phyloP scores from a whole-genome alignment of 2,888 invertebrate genomes.

The Chrysolina haemoptera region DNA sequence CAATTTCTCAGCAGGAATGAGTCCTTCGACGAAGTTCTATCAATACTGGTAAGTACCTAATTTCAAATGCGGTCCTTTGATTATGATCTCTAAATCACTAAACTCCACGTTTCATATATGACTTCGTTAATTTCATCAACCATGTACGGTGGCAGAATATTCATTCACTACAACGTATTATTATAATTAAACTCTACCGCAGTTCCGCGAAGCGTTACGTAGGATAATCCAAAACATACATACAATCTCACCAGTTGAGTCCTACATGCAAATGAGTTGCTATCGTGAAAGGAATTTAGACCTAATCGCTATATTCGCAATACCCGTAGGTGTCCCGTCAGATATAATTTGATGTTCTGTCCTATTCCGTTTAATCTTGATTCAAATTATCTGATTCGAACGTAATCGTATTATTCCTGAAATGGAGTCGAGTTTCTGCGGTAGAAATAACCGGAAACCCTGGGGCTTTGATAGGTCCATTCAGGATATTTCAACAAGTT shows the following conservation, averaged over 20 bases:
- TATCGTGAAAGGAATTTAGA: slow-evolving; percentile 1
- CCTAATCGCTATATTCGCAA: slow-evolving; percentile 11
- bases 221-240: slow-evolving; percentile 1
- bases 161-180: not conserved
- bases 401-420: not conserved
- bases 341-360: slow-evolving; percentile 12
- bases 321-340: slow-evolving; percentile 1
- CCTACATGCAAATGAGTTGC: not conserved
- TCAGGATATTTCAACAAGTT: not conserved
- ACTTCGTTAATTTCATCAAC: not conserved
- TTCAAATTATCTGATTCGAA: not conserved
- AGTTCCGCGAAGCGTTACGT: not conserved
- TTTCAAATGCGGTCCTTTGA: no score
- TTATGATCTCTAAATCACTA: no score
- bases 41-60: no score
- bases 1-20: no score
- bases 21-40: no score
- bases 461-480: not conserved
- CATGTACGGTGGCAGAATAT: not conserved
- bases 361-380: slow-evolving; percentile 1
- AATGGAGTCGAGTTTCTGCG: not conserved
- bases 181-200: not conserved
- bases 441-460: not conserved
- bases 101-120: no score
- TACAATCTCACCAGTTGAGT: not conserved